Percentiles rank a stretch among this genome's conserved stretches.
Conservation (phyloP, 92 coral and sea anemone species). For the Anthopleura xanthogrammica region DNA sequence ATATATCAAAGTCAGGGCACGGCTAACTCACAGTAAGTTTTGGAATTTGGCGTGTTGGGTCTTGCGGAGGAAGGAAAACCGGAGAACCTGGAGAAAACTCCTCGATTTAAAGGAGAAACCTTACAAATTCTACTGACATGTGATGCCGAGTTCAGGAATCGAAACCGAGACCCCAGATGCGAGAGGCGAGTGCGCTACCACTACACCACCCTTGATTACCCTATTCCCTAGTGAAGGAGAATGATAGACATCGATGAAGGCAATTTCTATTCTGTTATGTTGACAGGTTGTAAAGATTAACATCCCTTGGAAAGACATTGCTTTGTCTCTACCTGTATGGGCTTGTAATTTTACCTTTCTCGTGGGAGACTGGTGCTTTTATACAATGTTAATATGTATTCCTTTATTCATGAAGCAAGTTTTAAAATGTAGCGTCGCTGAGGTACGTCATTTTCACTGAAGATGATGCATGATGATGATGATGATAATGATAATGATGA, state of each 20-base stretch:
- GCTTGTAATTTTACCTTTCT: conserved; percentile 57
- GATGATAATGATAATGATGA: no score
- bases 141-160: no score
- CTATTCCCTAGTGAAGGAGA: neutral
- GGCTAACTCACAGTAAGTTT: no score
- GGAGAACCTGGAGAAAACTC: no score
- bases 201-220: neutral
- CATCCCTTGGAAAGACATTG: conserved; percentile 64
- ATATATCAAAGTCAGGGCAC: no score
- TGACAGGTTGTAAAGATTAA: neutral
- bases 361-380: conserved; percentile 72
- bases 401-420: conserved; percentile 69
- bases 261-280: neutral
- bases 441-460: conserved; percentile 30
- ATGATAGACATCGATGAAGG: neutral
- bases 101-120: no score
- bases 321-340: conserved; percentile 61
- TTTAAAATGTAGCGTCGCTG: conserved; percentile 47
- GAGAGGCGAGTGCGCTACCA: no score
- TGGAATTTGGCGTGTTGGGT: no score
- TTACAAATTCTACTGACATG: no score
- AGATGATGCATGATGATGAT: no score
- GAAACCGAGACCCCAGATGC: no score
- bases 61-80: no score
- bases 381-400: conserved; percentile 63